Conservation (phyloP, 2,113 vertebrate species). For the Semicossyphus pulcher region DNA sequence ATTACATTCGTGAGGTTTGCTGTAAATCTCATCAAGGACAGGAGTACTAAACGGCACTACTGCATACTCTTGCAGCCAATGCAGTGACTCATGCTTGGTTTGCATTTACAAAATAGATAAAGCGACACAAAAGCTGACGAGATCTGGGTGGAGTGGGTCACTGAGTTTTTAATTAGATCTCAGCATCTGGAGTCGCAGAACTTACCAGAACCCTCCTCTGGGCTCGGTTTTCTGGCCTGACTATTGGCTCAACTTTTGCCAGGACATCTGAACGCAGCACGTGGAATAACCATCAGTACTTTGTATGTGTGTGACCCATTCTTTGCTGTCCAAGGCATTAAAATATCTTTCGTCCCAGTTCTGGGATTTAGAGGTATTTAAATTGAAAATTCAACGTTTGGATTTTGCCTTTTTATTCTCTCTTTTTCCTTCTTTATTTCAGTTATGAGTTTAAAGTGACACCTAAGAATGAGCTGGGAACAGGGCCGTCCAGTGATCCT, state of each 20-base stretch:
- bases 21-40: constrained; percentile 2
- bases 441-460: constrained; percentile 96
- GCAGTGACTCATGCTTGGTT: constrained; percentile 47
- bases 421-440: constrained; percentile 37
- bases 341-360: constrained; percentile 25
- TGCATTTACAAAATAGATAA: constrained; percentile 24
- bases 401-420: constrained; percentile 9
- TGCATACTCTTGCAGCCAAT: not conserved
- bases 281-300: constrained; percentile 74
- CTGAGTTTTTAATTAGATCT: constrained; percentile 59
- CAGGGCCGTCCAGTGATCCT: constrained; percentile 89
- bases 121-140: constrained; percentile 36
- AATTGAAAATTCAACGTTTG: constrained; percentile 14
- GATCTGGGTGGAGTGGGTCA: constrained; percentile 44
- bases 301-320: constrained; percentile 18
- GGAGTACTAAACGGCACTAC: not conserved
- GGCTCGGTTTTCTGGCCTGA: constrained; percentile 40
- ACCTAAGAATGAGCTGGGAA: constrained; percentile 91
- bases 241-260: constrained; percentile 30
- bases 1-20: constrained; percentile 9
- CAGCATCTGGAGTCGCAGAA: constrained; percentile 59
- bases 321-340: constrained; percentile 40
- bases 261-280: constrained; percentile 73
- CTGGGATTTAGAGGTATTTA: constrained; percentile 13
- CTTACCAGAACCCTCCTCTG: constrained; percentile 59